Conservation (phyloP, 2,113 vertebrate genomes). For the Erinaceus europaeus region DNA sequence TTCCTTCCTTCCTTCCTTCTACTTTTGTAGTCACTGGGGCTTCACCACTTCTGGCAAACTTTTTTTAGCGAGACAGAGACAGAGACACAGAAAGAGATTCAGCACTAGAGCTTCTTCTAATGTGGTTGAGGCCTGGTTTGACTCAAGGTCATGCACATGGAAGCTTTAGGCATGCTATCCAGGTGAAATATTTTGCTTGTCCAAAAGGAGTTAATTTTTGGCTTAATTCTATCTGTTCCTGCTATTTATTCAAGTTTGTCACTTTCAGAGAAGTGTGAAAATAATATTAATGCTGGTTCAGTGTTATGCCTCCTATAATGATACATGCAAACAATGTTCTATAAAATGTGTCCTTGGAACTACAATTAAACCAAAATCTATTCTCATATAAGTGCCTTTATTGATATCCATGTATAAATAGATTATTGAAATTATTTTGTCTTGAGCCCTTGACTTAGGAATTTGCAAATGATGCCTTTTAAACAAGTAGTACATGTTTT, state of each 20-base stretch:
- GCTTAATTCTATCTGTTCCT: no score
- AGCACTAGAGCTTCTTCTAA: no score
- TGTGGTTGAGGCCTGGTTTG: no score
- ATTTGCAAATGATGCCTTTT: conserved; percentile 10
- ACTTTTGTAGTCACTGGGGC: no score
- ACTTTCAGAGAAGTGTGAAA: not conserved
- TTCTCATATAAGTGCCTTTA: not conserved
- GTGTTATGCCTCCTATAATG: not conserved
- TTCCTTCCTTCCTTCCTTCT: no score
- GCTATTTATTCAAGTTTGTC: not conserved
- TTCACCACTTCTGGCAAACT: no score
- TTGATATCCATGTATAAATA: not conserved
- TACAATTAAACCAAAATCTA: not conserved
- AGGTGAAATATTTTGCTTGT: no score
- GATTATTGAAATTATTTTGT: not conserved
- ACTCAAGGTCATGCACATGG: no score
- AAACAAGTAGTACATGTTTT: conserved; percentile 5
- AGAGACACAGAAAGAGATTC: no score
- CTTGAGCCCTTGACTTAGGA: not conserved
- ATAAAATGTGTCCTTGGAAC: not conserved
- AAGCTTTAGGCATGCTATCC: no score
- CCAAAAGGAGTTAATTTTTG: no score
- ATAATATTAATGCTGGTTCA: not conserved
- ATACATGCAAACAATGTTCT: not conserved
- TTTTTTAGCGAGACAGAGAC: no score